Percentiles rank a stretch among this genome's conserved stretches.
phyloP scores from a whole-genome alignment of 2,888 invertebrate genomes.

The Dryocosmus kuriphilus region DNA sequence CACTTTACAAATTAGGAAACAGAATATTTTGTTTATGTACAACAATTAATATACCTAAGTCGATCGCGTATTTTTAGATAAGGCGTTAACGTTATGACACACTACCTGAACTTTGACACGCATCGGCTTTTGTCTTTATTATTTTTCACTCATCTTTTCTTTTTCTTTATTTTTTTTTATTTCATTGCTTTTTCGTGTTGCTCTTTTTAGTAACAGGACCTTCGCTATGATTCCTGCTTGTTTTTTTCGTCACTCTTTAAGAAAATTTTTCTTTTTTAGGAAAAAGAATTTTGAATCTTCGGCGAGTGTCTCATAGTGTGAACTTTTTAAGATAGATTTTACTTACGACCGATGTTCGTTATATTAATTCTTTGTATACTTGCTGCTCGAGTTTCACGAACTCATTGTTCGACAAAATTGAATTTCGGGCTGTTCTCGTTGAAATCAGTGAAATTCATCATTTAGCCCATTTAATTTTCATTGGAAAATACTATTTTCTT shows the following conservation, averaged over 20 bases:
- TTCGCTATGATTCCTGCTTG: background rate
- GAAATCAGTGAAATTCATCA: background rate
- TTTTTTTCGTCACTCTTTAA: background rate
- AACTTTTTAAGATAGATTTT: slow-evolving; percentile 29
- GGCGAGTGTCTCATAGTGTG: slow-evolving; percentile 16
- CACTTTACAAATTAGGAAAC: slow-evolving; percentile 75
- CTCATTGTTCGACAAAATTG: background rate
- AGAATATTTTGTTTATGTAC: slow-evolving; percentile 77
- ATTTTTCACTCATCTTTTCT: slow-evolving; percentile 41
- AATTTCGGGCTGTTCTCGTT: background rate
- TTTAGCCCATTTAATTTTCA: background rate
- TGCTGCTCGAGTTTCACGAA: background rate
- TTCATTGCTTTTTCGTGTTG: slow-evolving; percentile 22
- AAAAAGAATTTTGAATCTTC: background rate
- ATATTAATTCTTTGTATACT: slow-evolving; percentile 10
- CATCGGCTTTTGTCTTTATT: background rate
- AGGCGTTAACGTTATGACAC: slow-evolving; percentile 69
- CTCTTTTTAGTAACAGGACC: background rate
- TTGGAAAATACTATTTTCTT: too few species aligned
- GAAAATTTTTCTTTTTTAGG: background rate
- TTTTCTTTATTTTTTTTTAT: slow-evolving; percentile 3
- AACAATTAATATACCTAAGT: slow-evolving; percentile 75
- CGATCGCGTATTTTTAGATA: slow-evolving; percentile 75
- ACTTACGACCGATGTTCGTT: slow-evolving; percentile 4
- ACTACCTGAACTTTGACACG: slow-evolving; percentile 5